Conservation (phyloP, 2,888 invertebrate genomes). For the Ceriagrion tenellum region DNA sequence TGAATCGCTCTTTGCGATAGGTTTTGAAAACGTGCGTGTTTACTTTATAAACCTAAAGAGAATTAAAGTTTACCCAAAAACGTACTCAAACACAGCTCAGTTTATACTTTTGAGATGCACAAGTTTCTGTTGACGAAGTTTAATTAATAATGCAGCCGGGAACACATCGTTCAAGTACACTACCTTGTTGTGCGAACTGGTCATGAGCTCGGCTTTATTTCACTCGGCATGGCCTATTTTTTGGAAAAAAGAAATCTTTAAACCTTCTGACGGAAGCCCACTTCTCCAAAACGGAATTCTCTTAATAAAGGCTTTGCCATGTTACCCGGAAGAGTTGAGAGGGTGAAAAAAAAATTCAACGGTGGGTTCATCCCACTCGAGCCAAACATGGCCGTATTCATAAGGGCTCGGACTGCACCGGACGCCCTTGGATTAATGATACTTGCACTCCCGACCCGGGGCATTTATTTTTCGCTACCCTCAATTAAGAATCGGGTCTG, state of each 20-base stretch:
- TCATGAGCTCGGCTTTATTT: background rate
- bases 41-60: too few relatives aligned
- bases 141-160: background rate
- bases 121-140: background rate
- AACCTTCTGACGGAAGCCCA: background rate
- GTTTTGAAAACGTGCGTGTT: too few relatives aligned
- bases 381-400: background rate
- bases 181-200: background rate
- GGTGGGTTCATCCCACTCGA: background rate
- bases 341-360: background rate
- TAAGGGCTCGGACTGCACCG: slow-evolving; percentile 10
- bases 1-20: too few relatives aligned
- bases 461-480: slow-evolving; percentile 31
- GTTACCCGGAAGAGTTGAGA: slow-evolving; percentile 5
- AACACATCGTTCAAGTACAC: background rate
- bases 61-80: too few relatives aligned
- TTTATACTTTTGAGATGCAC: too few relatives aligned
- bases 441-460: background rate
- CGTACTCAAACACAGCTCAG: too few relatives aligned
- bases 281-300: background rate
- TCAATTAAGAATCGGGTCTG: slow-evolving; percentile 3
- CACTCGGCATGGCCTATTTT: background rate
- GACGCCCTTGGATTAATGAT: slow-evolving; percentile 31
- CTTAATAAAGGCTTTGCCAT: slow-evolving; percentile 8
- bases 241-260: background rate